Conservation (phyloP, 1,140 invertebrate genomes). For the Diachasma alloeum region DNA sequence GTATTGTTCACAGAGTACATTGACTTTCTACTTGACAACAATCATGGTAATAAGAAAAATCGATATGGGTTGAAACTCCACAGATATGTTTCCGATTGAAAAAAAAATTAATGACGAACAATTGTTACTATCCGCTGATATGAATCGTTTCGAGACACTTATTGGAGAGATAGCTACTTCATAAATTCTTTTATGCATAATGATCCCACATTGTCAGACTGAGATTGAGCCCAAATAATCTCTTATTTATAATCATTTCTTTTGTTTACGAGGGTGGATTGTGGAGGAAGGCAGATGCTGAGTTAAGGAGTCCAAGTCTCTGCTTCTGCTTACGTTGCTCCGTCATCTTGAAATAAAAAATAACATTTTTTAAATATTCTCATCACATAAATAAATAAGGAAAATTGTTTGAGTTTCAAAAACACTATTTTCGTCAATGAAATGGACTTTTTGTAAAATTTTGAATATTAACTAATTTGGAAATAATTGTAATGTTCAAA, state of each 20-base stretch:
- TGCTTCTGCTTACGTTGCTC: slow-evolving; percentile 95
- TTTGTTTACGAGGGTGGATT: slow-evolving; percentile 47
- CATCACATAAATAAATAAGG: no score
- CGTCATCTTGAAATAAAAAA: slow-evolving; percentile 77
- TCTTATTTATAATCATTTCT: neutral
- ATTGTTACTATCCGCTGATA: neutral
- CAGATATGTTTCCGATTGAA: neutral
- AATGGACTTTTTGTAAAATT: no score
- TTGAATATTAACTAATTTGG: no score
- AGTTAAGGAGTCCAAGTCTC: slow-evolving; percentile 84
- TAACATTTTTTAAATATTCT: neutral
- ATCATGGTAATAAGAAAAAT: no score
- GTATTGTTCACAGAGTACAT: neutral
- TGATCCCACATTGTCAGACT: neutral
- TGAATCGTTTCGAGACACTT: neutral
- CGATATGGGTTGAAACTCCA: neutral
- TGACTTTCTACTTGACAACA: neutral
- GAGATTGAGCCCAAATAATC: neutral
- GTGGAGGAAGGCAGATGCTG: slow-evolving; percentile 74
- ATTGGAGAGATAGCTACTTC: neutral
- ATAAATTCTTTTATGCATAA: neutral
- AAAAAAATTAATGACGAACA: neutral
- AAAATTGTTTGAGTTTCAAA: no score
- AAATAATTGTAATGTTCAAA: no score
- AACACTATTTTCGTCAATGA: no score